A percentile compares a stretch with the other conserved stretches of the same genome.
Conservation (phyloP, 1,140 invertebrate genomes). For the Platyscapa corneri region DNA sequence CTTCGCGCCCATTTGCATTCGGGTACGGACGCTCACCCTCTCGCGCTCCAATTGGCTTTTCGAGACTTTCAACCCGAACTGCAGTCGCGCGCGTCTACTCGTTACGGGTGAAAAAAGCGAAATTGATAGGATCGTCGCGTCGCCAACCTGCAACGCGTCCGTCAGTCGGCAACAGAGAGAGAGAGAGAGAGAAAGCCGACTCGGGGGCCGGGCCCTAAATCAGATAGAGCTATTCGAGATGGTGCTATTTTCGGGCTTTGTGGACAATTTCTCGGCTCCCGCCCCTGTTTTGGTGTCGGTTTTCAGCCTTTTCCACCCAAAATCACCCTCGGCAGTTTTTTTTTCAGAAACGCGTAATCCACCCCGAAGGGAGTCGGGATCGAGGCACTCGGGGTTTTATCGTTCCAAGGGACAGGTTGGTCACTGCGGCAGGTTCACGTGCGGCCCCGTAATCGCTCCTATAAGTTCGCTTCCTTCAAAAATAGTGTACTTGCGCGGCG, state of each 20-base stretch:
- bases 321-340: conserved; percentile 66
- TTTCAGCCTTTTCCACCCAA: conserved; percentile 75
- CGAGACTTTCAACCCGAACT: too few relatives aligned
- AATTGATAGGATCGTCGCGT: not conserved
- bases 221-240: conserved; percentile 69
- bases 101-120: not conserved
- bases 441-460: conserved; percentile 42
- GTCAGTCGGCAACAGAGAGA: too few relatives aligned
- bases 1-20: not conserved
- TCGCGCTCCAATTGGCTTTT: too few relatives aligned
- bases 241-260: conserved; percentile 69
- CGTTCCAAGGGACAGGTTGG: conserved; percentile 67
- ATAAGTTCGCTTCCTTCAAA: conserved; percentile 38
- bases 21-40: not conserved
- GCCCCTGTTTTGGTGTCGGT: conserved; percentile 73
- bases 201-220: conserved; percentile 56
- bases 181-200: conserved; percentile 6
- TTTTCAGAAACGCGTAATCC: conserved; percentile 72
- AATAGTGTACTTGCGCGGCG: not conserved
- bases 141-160: conserved; percentile 1
- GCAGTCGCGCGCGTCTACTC: not conserved
- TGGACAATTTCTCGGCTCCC: conserved; percentile 70
- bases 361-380: conserved; percentile 65
- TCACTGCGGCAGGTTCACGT: conserved; percentile 66
- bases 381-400: conserved; percentile 65